Evolutionary conservation across 1,140 invertebrate genomes (phyloP), one percentile per base, ranked within the genome.

Genomic region (Akabosia matsudoensis): DNA sequence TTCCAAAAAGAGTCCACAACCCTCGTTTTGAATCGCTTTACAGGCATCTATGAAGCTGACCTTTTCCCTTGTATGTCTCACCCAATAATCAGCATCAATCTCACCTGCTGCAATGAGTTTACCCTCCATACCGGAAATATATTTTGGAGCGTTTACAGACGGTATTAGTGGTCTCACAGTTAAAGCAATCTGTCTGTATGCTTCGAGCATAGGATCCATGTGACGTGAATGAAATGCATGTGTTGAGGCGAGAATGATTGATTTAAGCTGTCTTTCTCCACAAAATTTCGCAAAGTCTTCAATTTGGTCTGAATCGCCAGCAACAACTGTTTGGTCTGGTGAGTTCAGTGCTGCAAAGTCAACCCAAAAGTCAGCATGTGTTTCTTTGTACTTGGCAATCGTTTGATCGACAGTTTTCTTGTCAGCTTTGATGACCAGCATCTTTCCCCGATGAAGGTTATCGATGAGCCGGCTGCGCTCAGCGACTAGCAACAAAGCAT

Each of bases 11-110:
- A 74, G 54, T 4, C 22, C 22, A 26, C 28, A 72, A 24, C 33
- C 33, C 26, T 72, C 33, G 22, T 2, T 1, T 13, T 45, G 33
- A 34, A 52, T 10, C 67, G 31, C 18, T 74, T 64, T 28, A 73
- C 75, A 79, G 34, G 7, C 75, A 34, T 72, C 70, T 3, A 72
- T 72, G 24, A 72, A 72, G 70, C 13, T 14, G 30, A 31, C 70
- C 51, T 33, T 37, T 33, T 72, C 75, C 61, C 37, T 72, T 52
- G 76, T 33, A 31, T 45, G 33, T 33, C 34, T 13, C 30, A 67
- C 45, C 76, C 75, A 56, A 24, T 67, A 77, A 33, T 67, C 22
- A 10, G 10, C 33, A 31, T 33, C 26, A 73, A 51, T 31, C 45
- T 74, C 72, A 1, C 7, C 70, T 4, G 22, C 3, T 22, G 56